These are phyloP conservation scores for Lepidochitona cinerea DNA, from an alignment of 2,888 invertebrate species.

Conservation along the genomic window DNA sequence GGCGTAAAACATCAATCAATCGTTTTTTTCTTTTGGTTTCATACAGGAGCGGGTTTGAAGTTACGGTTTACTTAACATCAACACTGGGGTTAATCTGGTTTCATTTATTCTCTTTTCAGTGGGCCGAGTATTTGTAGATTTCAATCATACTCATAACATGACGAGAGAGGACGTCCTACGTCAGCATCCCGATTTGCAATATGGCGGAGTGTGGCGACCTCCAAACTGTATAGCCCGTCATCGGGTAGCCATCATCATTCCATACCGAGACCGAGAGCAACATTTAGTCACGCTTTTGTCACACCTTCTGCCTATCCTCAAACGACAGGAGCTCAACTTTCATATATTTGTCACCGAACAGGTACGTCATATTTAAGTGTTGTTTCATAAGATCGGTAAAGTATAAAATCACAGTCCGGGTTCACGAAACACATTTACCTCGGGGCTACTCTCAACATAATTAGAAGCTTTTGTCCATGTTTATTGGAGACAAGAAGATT, in stretches of 20 bases:
- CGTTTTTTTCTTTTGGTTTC: too few relatives aligned
- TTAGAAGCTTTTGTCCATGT: too few relatives aligned
- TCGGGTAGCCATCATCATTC: constrained; percentile 65
- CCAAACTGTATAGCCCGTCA: constrained; percentile 56
- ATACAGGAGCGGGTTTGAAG: too few relatives aligned
- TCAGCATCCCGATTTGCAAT: constrained; percentile 38
- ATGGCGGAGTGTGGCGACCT: constrained; percentile 59
- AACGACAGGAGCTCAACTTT: constrained; percentile 73
- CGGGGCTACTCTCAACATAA: too few relatives aligned
- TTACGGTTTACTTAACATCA: too few relatives aligned
- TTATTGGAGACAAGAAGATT: too few relatives aligned
- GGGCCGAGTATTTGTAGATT: constrained; percentile 32
- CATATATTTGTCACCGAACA: constrained; percentile 74
- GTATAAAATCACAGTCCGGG: too few relatives aligned
- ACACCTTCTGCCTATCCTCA: constrained; percentile 73
- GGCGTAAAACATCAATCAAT: too few relatives aligned
- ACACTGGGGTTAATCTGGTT: too few relatives aligned
- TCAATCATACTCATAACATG: constrained; percentile 26
- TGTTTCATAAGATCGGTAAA: too few relatives aligned
- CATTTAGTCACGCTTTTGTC: constrained; percentile 72
- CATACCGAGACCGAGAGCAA: constrained; percentile 71
- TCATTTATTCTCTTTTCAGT: constrained; percentile 24
- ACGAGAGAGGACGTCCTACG: constrained; percentile 29
- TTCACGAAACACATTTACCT: too few relatives aligned
- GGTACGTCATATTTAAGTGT: too few relatives aligned